Evolutionary conservation across 2,888 invertebrate species (phyloP).

Genomic region (Leptura quadrifasciata): DNA sequence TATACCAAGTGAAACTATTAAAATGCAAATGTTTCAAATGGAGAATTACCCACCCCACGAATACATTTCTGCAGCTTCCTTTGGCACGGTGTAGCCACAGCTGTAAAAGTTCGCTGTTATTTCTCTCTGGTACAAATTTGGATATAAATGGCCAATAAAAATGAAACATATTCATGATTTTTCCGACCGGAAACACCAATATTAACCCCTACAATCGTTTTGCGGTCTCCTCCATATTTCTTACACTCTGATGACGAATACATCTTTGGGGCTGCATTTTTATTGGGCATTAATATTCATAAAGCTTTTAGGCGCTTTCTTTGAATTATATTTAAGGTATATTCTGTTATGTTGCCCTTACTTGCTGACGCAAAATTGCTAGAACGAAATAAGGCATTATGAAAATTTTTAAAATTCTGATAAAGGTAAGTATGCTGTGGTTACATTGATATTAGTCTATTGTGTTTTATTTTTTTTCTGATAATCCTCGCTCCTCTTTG

Average conservation of each 20-base stretch:
- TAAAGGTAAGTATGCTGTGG: too few species aligned
- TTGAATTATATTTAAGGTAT: not conserved
- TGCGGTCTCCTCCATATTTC: slow-evolving; percentile 62
- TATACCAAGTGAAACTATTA: slow-evolving; percentile 72
- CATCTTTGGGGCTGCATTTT: slow-evolving; percentile 62
- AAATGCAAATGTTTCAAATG: slow-evolving; percentile 73
- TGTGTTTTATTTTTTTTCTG: too few species aligned
- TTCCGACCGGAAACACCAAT: slow-evolving; percentile 71
- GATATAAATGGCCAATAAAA: slow-evolving; percentile 74
- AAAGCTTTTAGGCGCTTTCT: slow-evolving; percentile 56
- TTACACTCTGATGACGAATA: slow-evolving; percentile 67
- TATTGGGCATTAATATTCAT: slow-evolving; percentile 65
- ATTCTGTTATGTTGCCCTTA: not conserved
- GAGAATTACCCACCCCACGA: slow-evolving; percentile 65
- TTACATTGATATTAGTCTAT: too few species aligned
- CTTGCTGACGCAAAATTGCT: not conserved
- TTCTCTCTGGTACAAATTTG: slow-evolving; percentile 70
- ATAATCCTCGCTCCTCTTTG: too few species aligned
- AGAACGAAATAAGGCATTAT: not conserved
- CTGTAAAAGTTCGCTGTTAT: slow-evolving; percentile 60
- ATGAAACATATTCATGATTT: slow-evolving; percentile 75
- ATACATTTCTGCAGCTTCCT: slow-evolving; percentile 65
- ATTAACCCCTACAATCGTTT: slow-evolving; percentile 68
- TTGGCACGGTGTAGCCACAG: slow-evolving; percentile 57
- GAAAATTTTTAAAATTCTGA: too few species aligned